phyloP scores from a whole-genome alignment of 1,140 invertebrate species.

The Ruditapes philippinarum region DNA sequence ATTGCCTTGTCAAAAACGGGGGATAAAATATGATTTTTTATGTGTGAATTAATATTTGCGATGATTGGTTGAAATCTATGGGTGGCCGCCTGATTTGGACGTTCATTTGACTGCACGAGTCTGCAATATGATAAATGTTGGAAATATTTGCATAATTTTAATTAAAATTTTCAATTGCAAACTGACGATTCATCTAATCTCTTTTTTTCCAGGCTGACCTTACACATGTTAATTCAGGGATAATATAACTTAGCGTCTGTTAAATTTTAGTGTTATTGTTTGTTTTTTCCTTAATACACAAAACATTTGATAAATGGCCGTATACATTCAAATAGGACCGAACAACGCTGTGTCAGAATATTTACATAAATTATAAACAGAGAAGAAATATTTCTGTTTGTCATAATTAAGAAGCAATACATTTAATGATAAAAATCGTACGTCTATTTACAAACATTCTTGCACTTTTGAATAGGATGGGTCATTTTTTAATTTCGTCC shows the following conservation, averaged over 20 bases:
- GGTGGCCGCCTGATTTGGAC: constrained; percentile 41
- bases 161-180: constrained; percentile 58
- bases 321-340: neutral
- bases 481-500: neutral
- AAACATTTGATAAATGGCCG: neutral
- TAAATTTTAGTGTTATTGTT: constrained; percentile 10
- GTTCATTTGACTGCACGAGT: neutral
- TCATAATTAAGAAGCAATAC: neutral
- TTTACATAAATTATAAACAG: neutral
- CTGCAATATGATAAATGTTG: constrained; percentile 46
- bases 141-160: constrained; percentile 53
- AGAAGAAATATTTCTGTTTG: neutral
- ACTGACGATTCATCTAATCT: constrained; percentile 26
- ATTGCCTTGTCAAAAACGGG: constrained; percentile 44
- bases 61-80: constrained; percentile 26
- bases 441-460: neutral
- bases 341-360: neutral
- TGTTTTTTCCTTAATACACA: neutral
- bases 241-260: constrained; percentile 1
- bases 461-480: neutral
- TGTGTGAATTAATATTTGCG: constrained; percentile 26
- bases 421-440: neutral
- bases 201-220: neutral
- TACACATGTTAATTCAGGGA: constrained; percentile 13
- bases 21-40: constrained; percentile 50